These are phyloP conservation scores for Bubalus kerabau DNA, from an alignment of 2,113 vertebrate genomes.

Conservation along the genomic window DNA sequence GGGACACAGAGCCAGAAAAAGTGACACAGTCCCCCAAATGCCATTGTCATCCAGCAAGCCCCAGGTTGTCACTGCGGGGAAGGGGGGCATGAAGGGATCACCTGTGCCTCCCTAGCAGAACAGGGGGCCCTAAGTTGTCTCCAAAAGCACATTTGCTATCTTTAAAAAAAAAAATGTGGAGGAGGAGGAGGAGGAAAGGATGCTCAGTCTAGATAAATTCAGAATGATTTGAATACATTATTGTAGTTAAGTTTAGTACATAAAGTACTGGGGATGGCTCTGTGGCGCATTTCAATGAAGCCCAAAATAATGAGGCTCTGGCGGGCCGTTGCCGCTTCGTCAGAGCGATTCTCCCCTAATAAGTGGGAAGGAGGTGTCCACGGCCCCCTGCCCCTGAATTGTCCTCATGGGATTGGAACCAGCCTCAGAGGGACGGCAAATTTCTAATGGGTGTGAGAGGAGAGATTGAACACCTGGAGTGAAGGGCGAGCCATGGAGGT, in stretches of 20 bases:
- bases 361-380: slow-evolving; percentile 31
- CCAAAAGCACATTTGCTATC: slow-evolving; percentile 50
- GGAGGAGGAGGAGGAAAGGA: slow-evolving; percentile 39
- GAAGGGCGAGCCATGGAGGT: not conserved
- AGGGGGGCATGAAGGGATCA: not conserved
- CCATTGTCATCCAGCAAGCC: not conserved
- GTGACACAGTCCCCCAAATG: fast-evolving
- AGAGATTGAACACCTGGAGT: not conserved
- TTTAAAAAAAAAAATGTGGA: slow-evolving; percentile 17
- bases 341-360: slow-evolving; percentile 45
- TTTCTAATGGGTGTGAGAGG: not conserved
- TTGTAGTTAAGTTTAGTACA: slow-evolving; percentile 69
- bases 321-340: slow-evolving; percentile 21
- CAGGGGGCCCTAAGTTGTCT: not conserved
- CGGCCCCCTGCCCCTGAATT: not conserved
- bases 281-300: slow-evolving; percentile 69
- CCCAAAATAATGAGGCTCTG: slow-evolving; percentile 54
- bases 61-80: not conserved
- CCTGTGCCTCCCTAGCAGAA: not conserved
- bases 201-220: slow-evolving; percentile 56
- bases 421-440: not conserved
- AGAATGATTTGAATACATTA: slow-evolving; percentile 69
- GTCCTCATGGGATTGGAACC: not conserved
- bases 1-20: fast-evolving
- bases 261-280: slow-evolving; percentile 56